Evolutionary conservation across 2,888 invertebrate genomes (phyloP), one percentile per base, ranked within the genome.

Genomic region (Barypeithes pellucidus): DNA sequence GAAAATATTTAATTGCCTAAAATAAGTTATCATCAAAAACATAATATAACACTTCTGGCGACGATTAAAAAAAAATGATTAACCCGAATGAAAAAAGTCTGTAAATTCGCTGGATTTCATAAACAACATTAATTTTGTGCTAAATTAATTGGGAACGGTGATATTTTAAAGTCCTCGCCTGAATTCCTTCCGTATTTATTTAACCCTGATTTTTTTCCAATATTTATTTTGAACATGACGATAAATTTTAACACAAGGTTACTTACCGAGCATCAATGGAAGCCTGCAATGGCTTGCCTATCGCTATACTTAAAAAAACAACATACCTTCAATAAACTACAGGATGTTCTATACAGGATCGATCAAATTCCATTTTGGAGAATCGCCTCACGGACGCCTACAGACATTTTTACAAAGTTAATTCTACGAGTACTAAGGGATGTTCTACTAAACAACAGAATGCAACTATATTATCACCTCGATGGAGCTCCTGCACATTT

Each of bases 151-250:
- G 14, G 18, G 33, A 33, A 57, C 54, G 16, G 16, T 16, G 33
- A 57, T 33, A 57, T 57, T 57, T 57, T 57, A 33, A 57, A 24
- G 18, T 33, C 33, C 16, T 11, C 33, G 33, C 33, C 7, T 57
- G 33, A 57, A 57, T 33, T 57, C 16, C 54, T 57, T 57, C 54
- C 54, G 14, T 57, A 57, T 57, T 57, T 57, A 33, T 57, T 57
- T 57, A 57, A 33, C 54, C 29, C 54, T 57, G 54, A 8, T 36
- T 16, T 5, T 57, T 52, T 50, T 52, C 16, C n/a, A 3, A 39
- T 43, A 50, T 50, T 50, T 50, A 50, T 50, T 50, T 50, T 9
- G 12, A 50, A 50, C n/a, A 16, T 52, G 52, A 57, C 2, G 54
- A 33, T 57, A 57, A 57, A 57, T 57, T 33, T 33, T 7, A 11